Base-by-base conservation (phyloP, 2,797 vertebrate genomes). In the Phoxinus dragarum region DNA sequence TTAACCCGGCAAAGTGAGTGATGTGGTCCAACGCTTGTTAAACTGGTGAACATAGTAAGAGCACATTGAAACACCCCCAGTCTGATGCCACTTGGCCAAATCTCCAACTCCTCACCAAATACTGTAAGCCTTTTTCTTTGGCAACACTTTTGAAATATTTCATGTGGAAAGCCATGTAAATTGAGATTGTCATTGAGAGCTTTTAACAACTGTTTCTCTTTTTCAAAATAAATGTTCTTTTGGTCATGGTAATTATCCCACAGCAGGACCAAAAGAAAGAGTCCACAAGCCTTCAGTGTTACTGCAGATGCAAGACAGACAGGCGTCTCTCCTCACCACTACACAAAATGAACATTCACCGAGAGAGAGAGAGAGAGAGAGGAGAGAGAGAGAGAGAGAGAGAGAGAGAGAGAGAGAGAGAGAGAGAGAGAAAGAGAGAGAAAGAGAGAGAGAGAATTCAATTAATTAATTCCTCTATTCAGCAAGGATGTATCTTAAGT, bases 161-260 rank as follows among this genome's bases (percentile, higher is more conserved):
- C 83, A 90, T 91, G 87, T 90, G 90, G 90, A 88, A 89, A 90
- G 67, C 81, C 68, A 47, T 84, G 88, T 88, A 89, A 91, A 88
- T 86, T 67, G 84, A 92, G 85, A 89, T 67, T n/a, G 80, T 86
- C 85, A 86, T 64, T 52, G 52, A 82, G 21, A 81, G 59, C 27
- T 36, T 84, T 88, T 82, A 84, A 88, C 83, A 88, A 84, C 77
- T 72, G 42, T 86, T 84, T 81, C 82, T 89, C 84, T 87, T 89
- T 90, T 90, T 89, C 87, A 81, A 91, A 90, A 91, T 91, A 91
- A 89, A 89, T 76, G 81, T 79, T 86, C 76, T 87, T 89, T 74
- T 84, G 81, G 76, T 84, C 71, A 31, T 27, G 72, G 84, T 73
- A 74, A 87, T 90, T 86, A 89, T 88, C 77, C 80, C 49, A 74